phyloP scores from a whole-genome alignment of 1,140 invertebrate genomes.

The Ceratosolen solmsi region DNA sequence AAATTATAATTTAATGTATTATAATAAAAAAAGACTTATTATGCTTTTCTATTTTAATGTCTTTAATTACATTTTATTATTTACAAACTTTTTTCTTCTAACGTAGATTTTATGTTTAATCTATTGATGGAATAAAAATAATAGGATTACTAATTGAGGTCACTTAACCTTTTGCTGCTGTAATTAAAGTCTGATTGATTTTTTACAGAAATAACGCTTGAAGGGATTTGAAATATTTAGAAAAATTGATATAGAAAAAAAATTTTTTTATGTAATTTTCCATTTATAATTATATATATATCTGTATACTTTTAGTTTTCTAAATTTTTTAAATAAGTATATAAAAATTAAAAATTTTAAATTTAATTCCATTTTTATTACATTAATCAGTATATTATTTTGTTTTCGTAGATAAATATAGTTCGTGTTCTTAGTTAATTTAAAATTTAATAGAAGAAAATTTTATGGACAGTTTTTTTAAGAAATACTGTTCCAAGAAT shows the following conservation, averaged over 20 bases:
- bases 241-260: neutral
- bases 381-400: no score
- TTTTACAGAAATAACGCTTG: neutral
- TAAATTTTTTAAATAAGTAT: no score
- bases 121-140: neutral
- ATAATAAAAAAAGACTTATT: no score
- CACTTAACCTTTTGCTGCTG: neutral
- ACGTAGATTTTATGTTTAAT: neutral
- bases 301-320: no score
- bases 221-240: neutral
- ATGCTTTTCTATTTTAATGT: neutral
- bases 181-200: conserved; percentile 18
- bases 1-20: no score
- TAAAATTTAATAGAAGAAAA: no score
- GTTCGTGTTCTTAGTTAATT: no score
- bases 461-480: neutral
- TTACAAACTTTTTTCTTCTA: neutral
- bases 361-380: no score
- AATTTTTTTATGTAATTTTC: neutral
- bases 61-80: neutral
- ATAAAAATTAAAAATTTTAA: no score
- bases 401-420: no score
- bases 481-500: neutral
- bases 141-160: neutral
- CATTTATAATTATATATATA: no score